phyloP scores from a whole-genome alignment of 2,888 invertebrate genomes.

The Odontocolon sp. region DNA sequence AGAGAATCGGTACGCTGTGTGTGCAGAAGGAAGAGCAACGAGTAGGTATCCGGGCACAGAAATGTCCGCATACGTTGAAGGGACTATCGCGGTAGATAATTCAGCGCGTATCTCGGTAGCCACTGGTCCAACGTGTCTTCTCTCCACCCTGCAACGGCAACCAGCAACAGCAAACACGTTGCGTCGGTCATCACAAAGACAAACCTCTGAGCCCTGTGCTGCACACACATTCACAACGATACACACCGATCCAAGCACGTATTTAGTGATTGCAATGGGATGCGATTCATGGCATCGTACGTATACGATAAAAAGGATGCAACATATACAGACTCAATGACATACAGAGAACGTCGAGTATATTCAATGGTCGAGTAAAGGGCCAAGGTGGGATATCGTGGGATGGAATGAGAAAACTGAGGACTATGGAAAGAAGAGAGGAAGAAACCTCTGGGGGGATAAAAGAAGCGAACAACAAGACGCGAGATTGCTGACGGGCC shows the following conservation, averaged over 20 bases:
- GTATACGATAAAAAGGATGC: neutral
- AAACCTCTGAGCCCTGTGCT: conserved; percentile 70
- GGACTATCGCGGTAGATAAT: conserved; percentile 78
- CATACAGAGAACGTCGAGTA: conserved; percentile 17
- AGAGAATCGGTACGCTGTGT: conserved; percentile 57
- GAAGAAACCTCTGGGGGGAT: conserved; percentile 53
- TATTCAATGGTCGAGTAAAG: conserved; percentile 16
- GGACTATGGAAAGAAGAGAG: conserved; percentile 55
- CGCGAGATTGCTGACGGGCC: conserved; percentile 79
- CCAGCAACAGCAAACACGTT: conserved; percentile 65
- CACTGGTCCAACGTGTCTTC: conserved; percentile 66
- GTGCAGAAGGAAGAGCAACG: conserved; percentile 49
- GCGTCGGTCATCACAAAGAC: conserved; percentile 80
- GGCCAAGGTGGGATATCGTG: neutral
- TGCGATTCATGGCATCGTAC: conserved; percentile 8
- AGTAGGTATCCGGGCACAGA: conserved; percentile 63
- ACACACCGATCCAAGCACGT: conserved; percentile 24
- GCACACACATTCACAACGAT: conserved; percentile 72
- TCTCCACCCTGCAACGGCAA: conserved; percentile 26
- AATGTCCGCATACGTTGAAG: conserved; percentile 69
- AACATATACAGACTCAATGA: neutral
- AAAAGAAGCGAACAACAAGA: conserved; percentile 74
- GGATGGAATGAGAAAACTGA: conserved; percentile 39
- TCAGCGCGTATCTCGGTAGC: conserved; percentile 81
- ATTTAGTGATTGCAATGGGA: conserved; percentile 39